phyloP scores from a whole-genome alignment of 2,113 vertebrate species.

The Pygathrix nemaeus region DNA sequence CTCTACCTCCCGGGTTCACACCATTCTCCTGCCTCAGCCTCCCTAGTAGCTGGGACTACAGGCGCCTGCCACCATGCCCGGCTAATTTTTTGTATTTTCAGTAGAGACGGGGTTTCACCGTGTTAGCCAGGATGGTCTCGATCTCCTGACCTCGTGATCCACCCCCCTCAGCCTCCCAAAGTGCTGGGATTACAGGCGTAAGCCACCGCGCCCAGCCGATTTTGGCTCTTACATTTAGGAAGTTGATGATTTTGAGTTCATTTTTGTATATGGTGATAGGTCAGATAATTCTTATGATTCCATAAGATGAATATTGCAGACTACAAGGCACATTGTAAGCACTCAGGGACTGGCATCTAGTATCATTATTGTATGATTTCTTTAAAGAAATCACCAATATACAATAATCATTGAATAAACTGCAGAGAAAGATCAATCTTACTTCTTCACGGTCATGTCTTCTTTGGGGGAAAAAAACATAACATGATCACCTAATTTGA shows the following conservation, averaged over 20 bases:
- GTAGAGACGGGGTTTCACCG: too few species aligned
- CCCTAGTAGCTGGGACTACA: too few species aligned
- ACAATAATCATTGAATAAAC: neutral
- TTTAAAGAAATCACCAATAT: neutral
- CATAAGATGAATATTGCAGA: neutral
- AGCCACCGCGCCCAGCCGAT: too few species aligned
- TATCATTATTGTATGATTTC: neutral
- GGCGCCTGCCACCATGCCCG: too few species aligned
- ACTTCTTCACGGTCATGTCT: neutral
- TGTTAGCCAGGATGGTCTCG: too few species aligned
- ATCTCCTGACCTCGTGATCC: too few species aligned
- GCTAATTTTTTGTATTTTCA: too few species aligned
- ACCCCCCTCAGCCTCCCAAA: too few species aligned
- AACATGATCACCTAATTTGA: neutral
- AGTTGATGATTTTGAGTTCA: neutral
- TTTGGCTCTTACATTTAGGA: neutral
- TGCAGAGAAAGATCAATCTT: neutral
- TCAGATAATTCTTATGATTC: neutral
- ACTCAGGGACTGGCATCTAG: neutral
- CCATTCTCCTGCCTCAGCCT: too few species aligned
- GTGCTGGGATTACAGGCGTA: too few species aligned
- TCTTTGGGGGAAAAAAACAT: neutral
- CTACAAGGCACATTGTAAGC: neutral
- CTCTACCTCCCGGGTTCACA: too few species aligned
- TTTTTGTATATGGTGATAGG: neutral